Conservation (phyloP, 2,113 vertebrate genomes). For the Mobula hypostoma region DNA sequence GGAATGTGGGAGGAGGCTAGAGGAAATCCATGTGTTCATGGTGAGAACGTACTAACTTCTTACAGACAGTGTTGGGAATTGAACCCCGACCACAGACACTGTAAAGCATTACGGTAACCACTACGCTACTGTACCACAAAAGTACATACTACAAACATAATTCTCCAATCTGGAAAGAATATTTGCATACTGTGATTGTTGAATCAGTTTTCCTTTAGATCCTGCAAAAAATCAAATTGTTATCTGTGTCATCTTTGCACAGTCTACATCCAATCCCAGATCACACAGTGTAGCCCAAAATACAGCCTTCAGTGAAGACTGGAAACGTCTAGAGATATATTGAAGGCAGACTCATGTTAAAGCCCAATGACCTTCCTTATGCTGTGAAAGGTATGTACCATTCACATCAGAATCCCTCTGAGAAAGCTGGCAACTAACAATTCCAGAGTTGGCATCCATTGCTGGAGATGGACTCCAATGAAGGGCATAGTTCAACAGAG, state of each 20-base stretch:
- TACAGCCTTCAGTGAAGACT: neutral
- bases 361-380: neutral
- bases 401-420: neutral
- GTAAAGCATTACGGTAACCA: too few species aligned
- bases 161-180: neutral
- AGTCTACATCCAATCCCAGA: neutral
- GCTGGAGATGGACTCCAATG: neutral
- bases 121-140: too few species aligned
- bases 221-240: neutral
- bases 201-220: neutral
- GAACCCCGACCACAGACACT: too few species aligned
- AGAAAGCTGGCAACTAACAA: neutral
- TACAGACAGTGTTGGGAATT: too few species aligned
- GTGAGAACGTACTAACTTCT: too few species aligned
- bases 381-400: neutral
- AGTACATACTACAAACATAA: neutral
- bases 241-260: neutral
- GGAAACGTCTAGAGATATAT: neutral
- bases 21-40: too few species aligned
- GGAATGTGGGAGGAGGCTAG: too few species aligned
- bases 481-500: neutral
- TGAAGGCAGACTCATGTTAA: neutral
- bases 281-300: neutral
- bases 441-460: neutral
- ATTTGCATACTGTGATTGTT: neutral